Conservation (phyloP, 53 echinoderm and acorn worm genomes). For the Holothuria leucospilota region DNA sequence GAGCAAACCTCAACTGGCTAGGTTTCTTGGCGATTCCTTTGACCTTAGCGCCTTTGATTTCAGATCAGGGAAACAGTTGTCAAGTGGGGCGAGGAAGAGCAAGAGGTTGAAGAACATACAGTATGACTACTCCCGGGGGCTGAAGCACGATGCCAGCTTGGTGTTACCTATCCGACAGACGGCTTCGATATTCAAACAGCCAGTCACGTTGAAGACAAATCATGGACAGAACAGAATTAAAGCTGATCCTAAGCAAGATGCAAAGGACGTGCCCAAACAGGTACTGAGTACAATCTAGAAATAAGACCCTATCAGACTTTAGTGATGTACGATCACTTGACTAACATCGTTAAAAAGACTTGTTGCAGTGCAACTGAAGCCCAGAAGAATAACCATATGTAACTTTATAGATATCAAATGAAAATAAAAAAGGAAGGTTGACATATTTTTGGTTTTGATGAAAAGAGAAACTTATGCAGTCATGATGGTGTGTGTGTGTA, state of each 20-base stretch:
- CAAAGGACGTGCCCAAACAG: slow-evolving; percentile 92
- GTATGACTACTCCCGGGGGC: slow-evolving; percentile 97
- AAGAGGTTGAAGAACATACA: slow-evolving; percentile 94
- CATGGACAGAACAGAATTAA: slow-evolving; percentile 80
- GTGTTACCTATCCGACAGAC: slow-evolving; percentile 97
- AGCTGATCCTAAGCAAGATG: slow-evolving; percentile 91
- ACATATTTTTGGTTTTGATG: no score
- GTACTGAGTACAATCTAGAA: slow-evolving; percentile 27
- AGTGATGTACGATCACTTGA: neutral
- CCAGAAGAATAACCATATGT: no score
- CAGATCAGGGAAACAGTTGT: slow-evolving; percentile 89
- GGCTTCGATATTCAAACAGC: slow-evolving; percentile 96
- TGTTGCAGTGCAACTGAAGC: neutral
- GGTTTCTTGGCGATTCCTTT: slow-evolving; percentile 90
- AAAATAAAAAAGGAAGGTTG: no score
- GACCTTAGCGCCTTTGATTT: slow-evolving; percentile 98
- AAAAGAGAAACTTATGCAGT: no score
- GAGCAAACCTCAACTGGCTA: slow-evolving; percentile 96
- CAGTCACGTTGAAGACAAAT: slow-evolving; percentile 86
- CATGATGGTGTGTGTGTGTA: no score
- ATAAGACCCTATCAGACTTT: neutral
- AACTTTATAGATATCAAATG: no score
- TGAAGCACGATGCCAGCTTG: slow-evolving; percentile 89
- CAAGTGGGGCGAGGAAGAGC: slow-evolving; percentile 88
- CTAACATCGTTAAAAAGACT: neutral